These are phyloP conservation scores for Macrobrachium rosenbergii DNA, from an alignment of 1,140 invertebrate genomes.

Conservation along the genomic window DNA sequence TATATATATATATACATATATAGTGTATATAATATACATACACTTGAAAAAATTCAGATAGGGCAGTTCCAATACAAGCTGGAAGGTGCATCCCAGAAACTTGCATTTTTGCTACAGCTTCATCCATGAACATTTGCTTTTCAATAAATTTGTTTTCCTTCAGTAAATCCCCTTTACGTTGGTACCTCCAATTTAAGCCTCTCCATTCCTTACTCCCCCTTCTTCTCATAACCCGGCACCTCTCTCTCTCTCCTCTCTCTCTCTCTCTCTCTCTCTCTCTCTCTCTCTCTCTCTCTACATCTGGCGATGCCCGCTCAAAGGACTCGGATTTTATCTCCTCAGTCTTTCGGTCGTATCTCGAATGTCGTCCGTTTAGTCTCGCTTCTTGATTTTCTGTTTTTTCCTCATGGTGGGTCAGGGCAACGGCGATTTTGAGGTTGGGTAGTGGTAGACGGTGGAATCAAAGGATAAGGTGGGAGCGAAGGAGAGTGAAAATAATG, in stretches of 20 bases:
- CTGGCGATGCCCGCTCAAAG: background rate
- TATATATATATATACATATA: constrained; percentile 14
- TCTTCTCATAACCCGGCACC: too few species aligned
- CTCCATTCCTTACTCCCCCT: constrained; percentile 5
- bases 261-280: background rate
- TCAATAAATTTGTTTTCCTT: background rate
- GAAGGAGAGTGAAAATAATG: too few species aligned
- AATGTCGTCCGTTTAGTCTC: too few species aligned
- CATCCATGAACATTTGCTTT: background rate
- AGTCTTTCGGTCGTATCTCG: too few species aligned
- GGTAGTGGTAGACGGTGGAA: too few species aligned
- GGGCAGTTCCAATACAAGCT: background rate
- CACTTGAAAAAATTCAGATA: background rate
- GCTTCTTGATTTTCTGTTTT: too few species aligned
- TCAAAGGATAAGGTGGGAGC: too few species aligned
- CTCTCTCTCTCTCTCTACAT: background rate
- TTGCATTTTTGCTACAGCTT: background rate
- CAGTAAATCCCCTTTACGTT: background rate
- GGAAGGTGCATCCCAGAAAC: too few species aligned
- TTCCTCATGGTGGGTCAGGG: too few species aligned
- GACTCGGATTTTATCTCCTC: too few species aligned
- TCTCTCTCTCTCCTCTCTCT: background rate
- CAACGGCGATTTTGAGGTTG: too few species aligned
- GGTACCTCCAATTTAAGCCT: background rate
- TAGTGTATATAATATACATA: constrained; percentile 4